Evolutionary conservation across 1,140 invertebrate species (phyloP), one percentile per base, ranked within the genome.

Genomic region (Protaetia brevitarsis): DNA sequence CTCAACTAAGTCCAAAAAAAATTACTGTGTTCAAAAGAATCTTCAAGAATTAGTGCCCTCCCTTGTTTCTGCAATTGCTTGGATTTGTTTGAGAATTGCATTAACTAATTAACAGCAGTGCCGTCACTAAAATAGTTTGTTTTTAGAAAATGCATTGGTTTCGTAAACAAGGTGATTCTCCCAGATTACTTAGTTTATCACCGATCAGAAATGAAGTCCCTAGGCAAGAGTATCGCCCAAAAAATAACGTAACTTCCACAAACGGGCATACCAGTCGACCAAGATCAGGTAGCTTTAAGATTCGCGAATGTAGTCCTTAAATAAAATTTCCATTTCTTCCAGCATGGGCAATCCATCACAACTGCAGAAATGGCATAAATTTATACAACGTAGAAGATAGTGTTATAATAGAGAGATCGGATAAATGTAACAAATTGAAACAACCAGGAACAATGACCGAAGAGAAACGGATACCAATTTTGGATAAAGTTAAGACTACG

Each of bases 401-500:
- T 76, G 77, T 84, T 41, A 80, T 85, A 58, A 81, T 84, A 19
- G 82, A 83, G 69, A 83, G 83, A 77, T 78, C 79, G 0, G 79
- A 81, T 66, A 73, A 79, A 68, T 79, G 63, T 79, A 78, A 36
- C 77, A 80, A 65, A 72, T 80, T 72, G 74, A 82, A 70, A 77
- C 83, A 71, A 79, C 80, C 67, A 77, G 78, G 69, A 30, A 67
- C 67, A 64, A 45, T 19, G 29, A 79, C 74, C 57, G 80, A 83
- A 71, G 87, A 89, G 76, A 88, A 86, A 73, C 79, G 85, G 41
- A 88, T 89, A 73, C 87, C 87, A 1, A 79, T 90, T 34, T 79
- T 89, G 21, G 87, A 89, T 66, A 84, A 85, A 71, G 87, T 89
- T 1, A 88, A 88, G 74, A 88, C n/a, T n/a, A n/a, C 87, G 70